A percentile compares a stretch with the other conserved stretches of the same genome.
Conservation (phyloP, 2,113 vertebrate genomes). For the Crotophaga sulcirostris region DNA sequence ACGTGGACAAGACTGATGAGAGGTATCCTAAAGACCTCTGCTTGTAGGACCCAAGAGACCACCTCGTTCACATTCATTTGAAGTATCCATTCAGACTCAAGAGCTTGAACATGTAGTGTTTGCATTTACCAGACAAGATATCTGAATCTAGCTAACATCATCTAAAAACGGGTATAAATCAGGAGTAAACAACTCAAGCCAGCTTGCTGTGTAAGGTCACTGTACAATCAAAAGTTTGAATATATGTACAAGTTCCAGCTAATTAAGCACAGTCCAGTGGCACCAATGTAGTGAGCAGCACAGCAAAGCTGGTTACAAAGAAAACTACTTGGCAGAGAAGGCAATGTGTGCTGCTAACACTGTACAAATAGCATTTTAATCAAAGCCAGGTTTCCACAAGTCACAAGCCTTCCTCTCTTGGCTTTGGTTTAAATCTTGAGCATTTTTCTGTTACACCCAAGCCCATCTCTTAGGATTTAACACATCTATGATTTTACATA, state of each 20-base stretch:
- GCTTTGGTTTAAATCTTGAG: not conserved
- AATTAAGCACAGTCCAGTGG: not conserved
- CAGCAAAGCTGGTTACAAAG: not conserved
- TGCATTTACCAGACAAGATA: not conserved
- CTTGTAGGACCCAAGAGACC: not conserved
- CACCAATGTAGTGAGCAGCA: not conserved
- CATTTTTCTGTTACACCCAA: not conserved
- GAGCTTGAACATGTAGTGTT: rapidly evolving
- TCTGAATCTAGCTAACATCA: too few relatives aligned
- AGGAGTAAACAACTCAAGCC: not conserved
- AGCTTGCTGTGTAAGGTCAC: not conserved
- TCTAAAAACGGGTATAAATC: too few relatives aligned
- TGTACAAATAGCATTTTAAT: not conserved
- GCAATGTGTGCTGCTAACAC: not conserved
- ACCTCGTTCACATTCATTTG: not conserved
- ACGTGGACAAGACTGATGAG: rapidly evolving
- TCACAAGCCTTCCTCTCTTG: not conserved
- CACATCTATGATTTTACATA: not conserved
- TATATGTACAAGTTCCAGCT: not conserved
- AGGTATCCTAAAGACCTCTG: not conserved
- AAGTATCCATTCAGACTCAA: not conserved
- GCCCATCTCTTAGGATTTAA: not conserved
- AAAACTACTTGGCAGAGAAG: not conserved
- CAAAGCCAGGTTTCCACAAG: constrained; percentile 12
- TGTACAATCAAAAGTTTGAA: not conserved